phyloP scores from a whole-genome alignment of 2,113 vertebrate genomes.

The Passer domesticus region DNA sequence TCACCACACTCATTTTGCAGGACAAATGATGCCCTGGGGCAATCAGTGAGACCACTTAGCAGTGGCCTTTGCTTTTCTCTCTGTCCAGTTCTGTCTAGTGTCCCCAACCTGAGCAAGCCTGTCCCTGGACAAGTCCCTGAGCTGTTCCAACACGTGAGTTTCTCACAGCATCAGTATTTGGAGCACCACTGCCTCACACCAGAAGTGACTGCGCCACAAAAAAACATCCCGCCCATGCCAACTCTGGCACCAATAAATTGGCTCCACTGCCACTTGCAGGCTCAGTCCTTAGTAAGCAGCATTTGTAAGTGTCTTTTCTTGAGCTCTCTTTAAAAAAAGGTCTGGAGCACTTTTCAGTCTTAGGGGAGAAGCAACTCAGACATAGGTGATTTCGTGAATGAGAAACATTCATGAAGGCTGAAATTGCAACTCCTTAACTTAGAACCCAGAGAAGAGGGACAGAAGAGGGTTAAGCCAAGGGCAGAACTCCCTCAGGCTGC shows the following conservation, averaged over 20 bases:
- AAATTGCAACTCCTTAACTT: neutral
- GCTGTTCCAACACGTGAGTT: fast-evolving
- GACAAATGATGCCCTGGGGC: neutral
- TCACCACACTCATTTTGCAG: neutral
- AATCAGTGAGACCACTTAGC: neutral
- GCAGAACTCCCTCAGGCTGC: neutral
- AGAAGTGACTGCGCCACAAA: neutral
- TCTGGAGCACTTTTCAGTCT: neutral
- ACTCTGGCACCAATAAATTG: neutral
- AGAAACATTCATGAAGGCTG: neutral
- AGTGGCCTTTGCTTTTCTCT: neutral
- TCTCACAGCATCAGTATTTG: neutral
- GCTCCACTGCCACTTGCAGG: neutral
- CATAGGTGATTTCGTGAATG: neutral
- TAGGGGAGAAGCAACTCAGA: fast-evolving
- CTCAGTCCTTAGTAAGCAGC: neutral
- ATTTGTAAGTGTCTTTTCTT: neutral
- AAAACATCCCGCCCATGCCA: neutral
- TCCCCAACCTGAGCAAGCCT: neutral
- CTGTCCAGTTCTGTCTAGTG: neutral
- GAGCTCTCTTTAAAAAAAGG: neutral
- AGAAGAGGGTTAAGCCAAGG: neutral
- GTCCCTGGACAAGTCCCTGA: neutral
- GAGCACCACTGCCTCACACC: neutral
- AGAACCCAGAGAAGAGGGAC: neutral